phyloP scores from a whole-genome alignment of 2,888 invertebrate species.

The Craniophora ligustri region DNA sequence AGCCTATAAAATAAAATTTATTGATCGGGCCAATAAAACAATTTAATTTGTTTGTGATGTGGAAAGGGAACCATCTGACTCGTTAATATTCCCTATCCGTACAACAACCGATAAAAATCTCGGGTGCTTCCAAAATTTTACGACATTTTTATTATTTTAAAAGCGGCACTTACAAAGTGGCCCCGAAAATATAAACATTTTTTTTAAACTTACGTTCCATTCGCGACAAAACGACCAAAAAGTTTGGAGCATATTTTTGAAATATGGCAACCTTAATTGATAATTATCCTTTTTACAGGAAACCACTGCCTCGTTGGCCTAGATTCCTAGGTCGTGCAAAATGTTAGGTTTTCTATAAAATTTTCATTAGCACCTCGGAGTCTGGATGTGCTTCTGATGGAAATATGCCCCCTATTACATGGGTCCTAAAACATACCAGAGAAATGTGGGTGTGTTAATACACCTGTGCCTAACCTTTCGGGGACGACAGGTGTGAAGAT shows the following conservation, averaged over 20 bases:
- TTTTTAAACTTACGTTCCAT: conserved; percentile 55
- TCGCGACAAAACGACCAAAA: conserved; percentile 48
- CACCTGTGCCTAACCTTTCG: too few species aligned
- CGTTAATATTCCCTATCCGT: conserved; percentile 56
- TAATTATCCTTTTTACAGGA: conserved; percentile 44
- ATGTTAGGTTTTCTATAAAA: too few species aligned
- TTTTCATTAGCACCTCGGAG: too few species aligned
- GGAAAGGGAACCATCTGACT: conserved; percentile 42
- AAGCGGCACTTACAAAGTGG: conserved; percentile 61
- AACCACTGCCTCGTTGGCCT: too few species aligned
- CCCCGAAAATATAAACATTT: conserved; percentile 55
- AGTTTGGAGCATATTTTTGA: conserved; percentile 28
- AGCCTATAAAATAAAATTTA: conserved; percentile 51
- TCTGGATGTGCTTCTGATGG: too few species aligned
- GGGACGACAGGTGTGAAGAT: too few species aligned
- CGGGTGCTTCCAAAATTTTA: conserved; percentile 55
- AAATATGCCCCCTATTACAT: too few species aligned
- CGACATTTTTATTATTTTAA: conserved; percentile 58
- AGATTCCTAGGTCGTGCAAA: too few species aligned
- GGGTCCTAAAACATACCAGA: too few species aligned
- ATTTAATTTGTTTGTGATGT: conserved; percentile 56
- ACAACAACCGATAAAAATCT: conserved; percentile 53
- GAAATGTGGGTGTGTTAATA: too few species aligned
- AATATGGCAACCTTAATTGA: conserved; percentile 46
- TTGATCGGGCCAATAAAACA: conserved; percentile 56